Base-by-base conservation (phyloP, 2,797 vertebrate species). In the Rachycentron canadum region DNA sequence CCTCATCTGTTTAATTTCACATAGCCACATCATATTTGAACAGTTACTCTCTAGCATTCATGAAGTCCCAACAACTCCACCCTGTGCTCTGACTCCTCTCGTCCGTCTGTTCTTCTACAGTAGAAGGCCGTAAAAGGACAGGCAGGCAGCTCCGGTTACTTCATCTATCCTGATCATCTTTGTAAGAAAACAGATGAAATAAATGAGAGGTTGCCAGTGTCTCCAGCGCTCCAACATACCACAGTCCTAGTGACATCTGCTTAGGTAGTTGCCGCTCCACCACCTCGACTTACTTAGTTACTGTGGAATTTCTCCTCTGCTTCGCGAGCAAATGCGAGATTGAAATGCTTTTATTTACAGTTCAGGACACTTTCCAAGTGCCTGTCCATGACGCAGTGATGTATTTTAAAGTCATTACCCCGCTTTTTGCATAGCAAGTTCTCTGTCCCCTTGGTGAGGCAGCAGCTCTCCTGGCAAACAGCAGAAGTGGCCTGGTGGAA, bases 271-370 rank as follows among this genome's bases (percentile, higher is more conserved):
- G 86, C 23, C 74, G 83, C 87, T 81, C 80, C 85, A 79, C 90
- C 86, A 88, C 84, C 86, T 88, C 83, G 3, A 69, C 88, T 91
- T 88, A 91, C 90, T 93, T 89, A 89, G 86, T 88, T 82, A 91
- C 87, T 90, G 78, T 90, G 92, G 93, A 93, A 94, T 94, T 91
- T 91, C 83, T 91, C 61, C 82, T 79, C 71, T 56, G 80, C 78
- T 84, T 38, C 1, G 59, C 52, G 87, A 89, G 88, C 68, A 78
- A 92, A 88, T 16, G 85, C 85, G 68, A 92, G 86, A 93, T 92
- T 90, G 77, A 90, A 93, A 93, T 90, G 89, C 89, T 92, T 93
- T 94, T 94, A 93, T 94, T 94, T 93, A 93, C 93, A 94, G 82
- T 92, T 92, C 59, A 47, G 86, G 89, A 91, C 50, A 12, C 47